Evolutionary conservation across 2,113 vertebrate species (phyloP), one percentile per base, ranked within the genome.

Genomic region (Paralichthys olivaceus): DNA sequence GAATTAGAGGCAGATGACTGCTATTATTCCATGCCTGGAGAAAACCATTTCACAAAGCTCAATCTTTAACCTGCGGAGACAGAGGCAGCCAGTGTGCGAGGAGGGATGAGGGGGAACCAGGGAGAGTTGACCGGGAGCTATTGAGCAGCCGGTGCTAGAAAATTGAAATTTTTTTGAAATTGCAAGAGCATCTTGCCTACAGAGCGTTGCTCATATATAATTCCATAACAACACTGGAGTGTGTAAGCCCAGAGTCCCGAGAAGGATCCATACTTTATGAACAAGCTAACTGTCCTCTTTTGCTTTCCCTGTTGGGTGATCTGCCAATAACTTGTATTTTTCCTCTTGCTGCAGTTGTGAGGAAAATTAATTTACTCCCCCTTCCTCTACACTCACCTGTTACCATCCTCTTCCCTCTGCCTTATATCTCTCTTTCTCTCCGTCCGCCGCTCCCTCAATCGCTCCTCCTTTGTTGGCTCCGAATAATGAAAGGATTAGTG

Each of bases 401-500:
- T 83, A 15, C 67, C 72, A 72, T 79, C 51, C 53, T 70, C 66
- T 79, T 69, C 43, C 43, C 32, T 56, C 61, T 75, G 77, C 61
- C 78, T 45, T 75, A 66, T 75, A 67, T 77, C 70, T 62, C 83
- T 82, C 57, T 62, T 51, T 79, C 84, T 86, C 86, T 71, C 76
- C 71, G 56, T 22, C 71, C 66, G 75, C 79, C 1, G 7, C 61
- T 77, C 72, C 80, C 75, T 80, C 79, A 67, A 69, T 86, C 58
- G 0, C 84, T 83, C 77, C 80, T 86, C 83, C 80, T 84, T 90
- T 92, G 90, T 93, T 85, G 87, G 83, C 83, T 87, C 87, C 82
- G 86, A 76, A 82, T 91, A 93, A 90, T 90, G 76, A 89, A 87
- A 79, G 91, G 89, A 86, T 93, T 93, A 91, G 82, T 71, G 71